Evolutionary conservation across 2,797 vertebrate species (phyloP), one percentile per base, ranked within the genome.

Genomic region (Myotis findleyi): DNA sequence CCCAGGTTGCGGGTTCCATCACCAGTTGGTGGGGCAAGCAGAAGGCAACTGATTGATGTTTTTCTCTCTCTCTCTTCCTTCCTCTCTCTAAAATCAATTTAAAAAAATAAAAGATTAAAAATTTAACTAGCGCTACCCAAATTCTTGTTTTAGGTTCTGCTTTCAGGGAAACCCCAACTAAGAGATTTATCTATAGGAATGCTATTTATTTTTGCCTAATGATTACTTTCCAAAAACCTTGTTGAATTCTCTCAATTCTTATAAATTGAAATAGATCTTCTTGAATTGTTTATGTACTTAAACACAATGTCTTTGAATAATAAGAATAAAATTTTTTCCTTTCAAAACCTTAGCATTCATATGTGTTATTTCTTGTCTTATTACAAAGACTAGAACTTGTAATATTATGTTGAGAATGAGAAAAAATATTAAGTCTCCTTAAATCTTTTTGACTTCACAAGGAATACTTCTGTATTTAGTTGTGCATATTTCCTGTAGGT

Each of bases 161-260:
- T 77, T 85, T 33, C 30, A 38, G 17, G 21, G 3, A 77, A 57
- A 68, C 7, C 6, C 36, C n/a, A 68, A 33, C 36, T 51, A 33
- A 92, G 59, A 57, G 11, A 77, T 47, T n/a, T 12, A 53, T 47
- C 53, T 20, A 68, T 3, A 53, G 41, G 27, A 89, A 89, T 68
- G 20, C 9, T 64, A 17, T 71, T 89, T 33, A 87, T 53, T 71
- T 92, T 49, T 66, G 18, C 23, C 13, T 76, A 53, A 27, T 90
- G 76, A 91, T 87, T 72, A 72, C 71, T 87, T 83, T 91, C n/a
- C 36, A 95, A 20, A 12, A 83, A 64, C 17, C 13, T 51, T 93
- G 8, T 38, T 71, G 21, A 93, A 87, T 83, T 87, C 9, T 87
- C 55, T 64, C 9, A 71, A 82, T 82, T 77, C 13, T 72, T 64